Percentiles rank a stretch among this genome's conserved stretches.
Evolutionary conservation across 2,888 invertebrate genomes (phyloP).

Genomic region (Pachliopta kotzebuea): DNA sequence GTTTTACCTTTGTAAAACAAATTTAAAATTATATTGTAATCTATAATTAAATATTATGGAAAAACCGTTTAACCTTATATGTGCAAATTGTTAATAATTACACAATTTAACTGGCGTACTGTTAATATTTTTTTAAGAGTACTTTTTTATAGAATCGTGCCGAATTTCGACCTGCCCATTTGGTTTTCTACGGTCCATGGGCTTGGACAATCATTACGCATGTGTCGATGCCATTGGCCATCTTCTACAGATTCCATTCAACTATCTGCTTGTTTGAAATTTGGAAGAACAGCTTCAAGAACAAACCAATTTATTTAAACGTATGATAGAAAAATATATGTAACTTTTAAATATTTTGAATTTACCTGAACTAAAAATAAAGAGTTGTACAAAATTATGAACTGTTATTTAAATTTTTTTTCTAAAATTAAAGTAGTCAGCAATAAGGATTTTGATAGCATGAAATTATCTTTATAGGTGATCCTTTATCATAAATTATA

Average conservation of each 20-base stretch:
- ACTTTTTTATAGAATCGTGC: constrained; percentile 83
- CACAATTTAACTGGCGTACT: too few species aligned
- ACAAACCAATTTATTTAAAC: constrained; percentile 76
- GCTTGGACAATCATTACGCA: constrained; percentile 96
- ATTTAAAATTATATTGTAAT: not conserved
- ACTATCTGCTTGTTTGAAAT: constrained; percentile 95
- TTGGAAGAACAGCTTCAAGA: constrained; percentile 94
- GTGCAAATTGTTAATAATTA: not conserved
- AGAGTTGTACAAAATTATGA: not conserved
- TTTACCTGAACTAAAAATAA: not conserved
- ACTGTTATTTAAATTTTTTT: too few species aligned
- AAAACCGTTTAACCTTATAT: not conserved
- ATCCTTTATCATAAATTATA: too few species aligned
- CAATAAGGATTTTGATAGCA: too few species aligned
- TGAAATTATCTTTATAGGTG: too few species aligned
- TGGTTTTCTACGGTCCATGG: constrained; percentile 92
- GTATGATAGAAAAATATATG: constrained; percentile 40
- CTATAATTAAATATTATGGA: not conserved
- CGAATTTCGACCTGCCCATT: constrained; percentile 89
- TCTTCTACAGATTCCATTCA: constrained; percentile 95
- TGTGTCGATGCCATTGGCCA: constrained; percentile 92
- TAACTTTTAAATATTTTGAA: not conserved
- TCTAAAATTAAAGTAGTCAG: too few species aligned
- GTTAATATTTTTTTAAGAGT: not conserved
- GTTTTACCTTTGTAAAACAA: not conserved